Evolutionary conservation across 1,140 invertebrate genomes (phyloP).

Genomic region (Lysiphlebus fabarum): DNA sequence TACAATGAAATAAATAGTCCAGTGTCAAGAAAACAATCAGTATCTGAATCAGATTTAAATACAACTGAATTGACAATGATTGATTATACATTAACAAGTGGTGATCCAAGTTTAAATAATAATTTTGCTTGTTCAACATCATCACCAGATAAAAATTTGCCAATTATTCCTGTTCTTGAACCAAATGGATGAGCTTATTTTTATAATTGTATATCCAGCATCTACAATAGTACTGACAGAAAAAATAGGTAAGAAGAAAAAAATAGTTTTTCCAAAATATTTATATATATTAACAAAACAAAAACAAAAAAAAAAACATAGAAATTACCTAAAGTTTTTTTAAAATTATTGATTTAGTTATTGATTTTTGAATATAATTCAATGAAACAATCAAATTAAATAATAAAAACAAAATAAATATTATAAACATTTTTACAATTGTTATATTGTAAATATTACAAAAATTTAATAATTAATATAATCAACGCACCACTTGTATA

Average conservation of each 20-base stretch:
- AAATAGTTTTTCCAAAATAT: not conserved
- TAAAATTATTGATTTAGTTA: not conserved
- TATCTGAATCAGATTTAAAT: constrained; percentile 33
- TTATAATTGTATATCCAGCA: not conserved
- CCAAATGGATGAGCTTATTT: constrained; percentile 46
- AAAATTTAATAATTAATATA: too few relatives aligned
- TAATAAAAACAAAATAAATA: too few relatives aligned
- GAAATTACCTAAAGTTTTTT: not conserved
- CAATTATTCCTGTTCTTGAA: constrained; percentile 41
- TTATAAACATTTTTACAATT: too few relatives aligned
- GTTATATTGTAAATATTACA: too few relatives aligned
- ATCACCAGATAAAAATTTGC: constrained; percentile 35
- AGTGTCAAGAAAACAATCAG: constrained; percentile 26
- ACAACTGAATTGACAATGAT: constrained; percentile 45
- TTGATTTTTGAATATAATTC: too few relatives aligned
- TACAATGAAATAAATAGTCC: constrained; percentile 36
- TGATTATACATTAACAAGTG: constrained; percentile 43
- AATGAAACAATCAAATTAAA: too few relatives aligned
- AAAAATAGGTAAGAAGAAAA: not conserved
- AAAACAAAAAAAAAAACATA: not conserved
- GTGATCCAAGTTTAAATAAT: constrained; percentile 48
- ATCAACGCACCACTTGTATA: too few relatives aligned
- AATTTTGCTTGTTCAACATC: constrained; percentile 38
- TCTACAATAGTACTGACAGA: not conserved
- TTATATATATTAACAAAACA: not conserved